Percentiles rank a stretch among this genome's conserved stretches.
These are phyloP conservation scores for Spilogale gracilis DNA, from an alignment of 2,113 vertebrate species.

Conservation along the genomic window DNA sequence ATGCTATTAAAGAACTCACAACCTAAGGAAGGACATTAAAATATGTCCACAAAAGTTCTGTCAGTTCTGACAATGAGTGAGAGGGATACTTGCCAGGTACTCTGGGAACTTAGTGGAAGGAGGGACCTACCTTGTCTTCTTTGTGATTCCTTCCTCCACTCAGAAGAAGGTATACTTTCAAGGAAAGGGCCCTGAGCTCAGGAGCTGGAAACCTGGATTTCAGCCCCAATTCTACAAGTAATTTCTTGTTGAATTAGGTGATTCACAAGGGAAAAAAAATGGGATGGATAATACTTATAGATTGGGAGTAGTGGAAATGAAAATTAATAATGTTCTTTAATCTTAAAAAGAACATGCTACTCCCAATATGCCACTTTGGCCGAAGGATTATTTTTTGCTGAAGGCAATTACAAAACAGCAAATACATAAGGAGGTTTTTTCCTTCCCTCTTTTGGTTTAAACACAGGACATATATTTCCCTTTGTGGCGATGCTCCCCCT, in stretches of 20 bases:
- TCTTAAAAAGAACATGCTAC: constrained; percentile 40
- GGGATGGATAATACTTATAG: background rate
- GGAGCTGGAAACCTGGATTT: background rate
- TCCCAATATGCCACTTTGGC: background rate
- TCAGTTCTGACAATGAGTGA: background rate
- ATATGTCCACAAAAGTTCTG: background rate
- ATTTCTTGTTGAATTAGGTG: background rate
- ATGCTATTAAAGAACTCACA: background rate
- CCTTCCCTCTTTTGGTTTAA: background rate
- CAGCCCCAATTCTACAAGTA: background rate
- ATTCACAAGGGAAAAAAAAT: background rate
- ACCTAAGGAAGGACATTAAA: background rate
- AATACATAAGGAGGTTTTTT: background rate
- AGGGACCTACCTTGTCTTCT: background rate
- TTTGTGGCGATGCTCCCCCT: background rate
- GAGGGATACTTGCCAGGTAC: no score
- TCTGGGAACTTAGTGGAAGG: background rate
- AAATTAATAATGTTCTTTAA: background rate
- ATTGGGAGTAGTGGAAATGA: background rate
- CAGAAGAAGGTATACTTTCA: background rate
- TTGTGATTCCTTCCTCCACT: background rate
- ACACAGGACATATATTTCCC: background rate
- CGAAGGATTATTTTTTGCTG: background rate
- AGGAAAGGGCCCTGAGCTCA: background rate
- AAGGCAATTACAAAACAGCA: background rate